phyloP scores from a whole-genome alignment of 1,140 invertebrate genomes.

The Cardiocondyla obscurior region DNA sequence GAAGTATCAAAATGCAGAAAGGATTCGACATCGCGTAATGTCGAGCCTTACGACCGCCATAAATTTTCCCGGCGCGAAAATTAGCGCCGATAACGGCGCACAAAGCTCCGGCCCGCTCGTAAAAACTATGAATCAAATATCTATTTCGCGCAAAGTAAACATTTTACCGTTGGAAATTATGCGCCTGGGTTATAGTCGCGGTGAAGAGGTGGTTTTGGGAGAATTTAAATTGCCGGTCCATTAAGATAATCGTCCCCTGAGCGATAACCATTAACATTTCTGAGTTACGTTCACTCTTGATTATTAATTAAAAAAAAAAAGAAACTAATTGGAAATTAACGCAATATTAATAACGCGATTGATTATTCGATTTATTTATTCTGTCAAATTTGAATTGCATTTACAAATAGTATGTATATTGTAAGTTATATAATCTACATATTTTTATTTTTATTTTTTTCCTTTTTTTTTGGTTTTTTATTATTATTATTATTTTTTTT shows the following conservation, averaged over 20 bases:
- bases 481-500: background rate
- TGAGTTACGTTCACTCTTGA: background rate
- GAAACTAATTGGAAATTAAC: background rate
- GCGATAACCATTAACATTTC: background rate
- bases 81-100: constrained; percentile 36
- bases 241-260: too few species aligned
- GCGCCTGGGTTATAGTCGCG: background rate
- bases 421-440: too few species aligned
- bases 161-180: constrained; percentile 21
- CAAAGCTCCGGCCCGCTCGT: constrained; percentile 18
- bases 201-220: background rate
- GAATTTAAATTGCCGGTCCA: background rate
- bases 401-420: too few species aligned
- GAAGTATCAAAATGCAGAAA: constrained; percentile 49
- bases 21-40: constrained; percentile 43
- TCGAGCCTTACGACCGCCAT: constrained; percentile 38
- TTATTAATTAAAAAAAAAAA: background rate
- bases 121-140: constrained; percentile 56
- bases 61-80: constrained; percentile 37
- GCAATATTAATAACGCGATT: background rate
- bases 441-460: too few species aligned
- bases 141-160: constrained; percentile 51
- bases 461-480: too few species aligned
- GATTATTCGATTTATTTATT: background rate
- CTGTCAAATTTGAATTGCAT: background rate